phyloP scores from a whole-genome alignment of 2,797 vertebrate genomes.

The Acanthurus tractus region DNA sequence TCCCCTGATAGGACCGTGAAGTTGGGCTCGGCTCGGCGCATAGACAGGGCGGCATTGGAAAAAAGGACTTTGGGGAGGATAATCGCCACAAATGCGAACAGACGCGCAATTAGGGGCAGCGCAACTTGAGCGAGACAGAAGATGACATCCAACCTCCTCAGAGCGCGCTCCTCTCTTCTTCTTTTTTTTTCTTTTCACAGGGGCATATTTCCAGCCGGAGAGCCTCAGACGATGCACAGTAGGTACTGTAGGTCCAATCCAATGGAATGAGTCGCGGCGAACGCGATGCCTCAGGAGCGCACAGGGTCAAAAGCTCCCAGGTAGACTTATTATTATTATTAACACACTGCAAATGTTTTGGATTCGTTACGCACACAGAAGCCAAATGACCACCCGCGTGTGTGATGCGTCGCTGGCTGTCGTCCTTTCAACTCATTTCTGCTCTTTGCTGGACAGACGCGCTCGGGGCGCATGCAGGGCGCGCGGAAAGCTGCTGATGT shows the following conservation, averaged over 20 bases:
- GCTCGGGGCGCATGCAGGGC: constrained; percentile 57
- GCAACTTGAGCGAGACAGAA: constrained; percentile 42
- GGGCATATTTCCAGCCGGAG: constrained; percentile 61
- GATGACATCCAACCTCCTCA: constrained; percentile 50
- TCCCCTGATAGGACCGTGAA: constrained; percentile 58
- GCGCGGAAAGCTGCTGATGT: constrained; percentile 46
- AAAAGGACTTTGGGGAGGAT: constrained; percentile 23
- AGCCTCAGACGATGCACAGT: constrained; percentile 22
- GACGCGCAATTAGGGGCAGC: constrained; percentile 32
- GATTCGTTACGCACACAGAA: not conserved
- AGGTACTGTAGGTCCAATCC: constrained; percentile 58
- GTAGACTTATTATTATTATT: not conserved
- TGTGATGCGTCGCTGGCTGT: constrained; percentile 2
- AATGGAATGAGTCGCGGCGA: constrained; percentile 28
- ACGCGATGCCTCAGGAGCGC: constrained; percentile 1
- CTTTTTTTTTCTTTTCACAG: constrained; percentile 12
- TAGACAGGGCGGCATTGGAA: constrained; percentile 47
- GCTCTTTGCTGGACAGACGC: constrained; percentile 43
- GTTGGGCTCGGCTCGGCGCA: constrained; percentile 49
- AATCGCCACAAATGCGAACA: constrained; percentile 32
- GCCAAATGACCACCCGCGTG: not conserved
- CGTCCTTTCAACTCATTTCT: constrained; percentile 49
- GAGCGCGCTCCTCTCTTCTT: constrained; percentile 12
- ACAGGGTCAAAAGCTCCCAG: constrained; percentile 20
- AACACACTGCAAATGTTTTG: not conserved